Base-by-base conservation (phyloP, 2,113 vertebrate genomes). In the Lepisosteus osseus region DNA sequence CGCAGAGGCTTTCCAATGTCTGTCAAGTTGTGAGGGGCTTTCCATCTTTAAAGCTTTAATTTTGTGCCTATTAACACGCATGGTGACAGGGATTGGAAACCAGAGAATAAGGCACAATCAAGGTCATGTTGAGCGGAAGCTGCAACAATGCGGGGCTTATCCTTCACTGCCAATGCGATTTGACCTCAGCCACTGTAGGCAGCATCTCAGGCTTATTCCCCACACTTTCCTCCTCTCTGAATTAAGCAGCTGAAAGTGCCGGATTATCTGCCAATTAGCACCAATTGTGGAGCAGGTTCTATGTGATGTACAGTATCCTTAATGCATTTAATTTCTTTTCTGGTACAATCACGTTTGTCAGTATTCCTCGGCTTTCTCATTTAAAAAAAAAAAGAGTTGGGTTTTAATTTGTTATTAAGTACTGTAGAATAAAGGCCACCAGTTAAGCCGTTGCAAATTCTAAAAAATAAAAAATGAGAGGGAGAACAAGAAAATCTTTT, bases 211-310 rank as follows among this genome's bases (percentile, higher is more conserved):
- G 71, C 77, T 82, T 82, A 83, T 83, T 90, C 86, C 57, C n/a
- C 57, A 59, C 57, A 59, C 57, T 59, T 83, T 84, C 74, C 82
- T 83, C 84, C 81, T 75, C 78, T 82, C 73, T 61, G 80, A 80
- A 82, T 86, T 82, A 88, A 82, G 79, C 81, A 76, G 82, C 88
- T 79, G 83, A 82, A 78, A 82, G 86, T 84, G 85, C 84, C 80
- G 86, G 88, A 93, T 93, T 91, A 92, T 92, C 89, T 92, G 84
- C 84, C 91, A 91, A 92, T 91, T 92, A 93, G 86, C 84, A 86
- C 82, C 91, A 92, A 89, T 90, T 92, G 90, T 89, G 83, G 84
- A 78, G 84, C 80, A 79, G 70, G 86, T 84, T 90, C 92, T 90
- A 86, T 85, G 84, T 87, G 85, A 87, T 83, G 85, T 91, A 88